Evolutionary conservation across 2,797 vertebrate species (phyloP).

Genomic region (Coendou prehensilis): DNA sequence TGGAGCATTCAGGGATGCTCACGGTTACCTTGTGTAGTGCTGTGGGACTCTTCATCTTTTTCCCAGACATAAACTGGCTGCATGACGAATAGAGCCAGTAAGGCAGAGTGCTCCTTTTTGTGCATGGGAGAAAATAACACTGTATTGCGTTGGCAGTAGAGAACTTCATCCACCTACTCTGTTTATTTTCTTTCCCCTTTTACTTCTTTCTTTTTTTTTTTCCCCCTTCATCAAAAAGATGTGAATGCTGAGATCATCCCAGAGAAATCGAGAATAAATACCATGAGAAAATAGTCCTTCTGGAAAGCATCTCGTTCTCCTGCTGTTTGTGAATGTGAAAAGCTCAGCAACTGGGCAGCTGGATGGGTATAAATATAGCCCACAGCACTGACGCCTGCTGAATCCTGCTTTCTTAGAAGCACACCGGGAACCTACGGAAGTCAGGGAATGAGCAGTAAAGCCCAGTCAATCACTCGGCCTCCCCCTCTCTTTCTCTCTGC

Average conservation of each 20-base stretch:
- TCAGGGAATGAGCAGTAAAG: slow-evolving; percentile 76
- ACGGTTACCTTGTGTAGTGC: neutral
- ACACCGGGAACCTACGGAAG: slow-evolving; percentile 77
- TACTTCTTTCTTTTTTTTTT: neutral
- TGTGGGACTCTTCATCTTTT: neutral
- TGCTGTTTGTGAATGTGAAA: slow-evolving; percentile 79
- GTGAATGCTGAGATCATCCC: slow-evolving; percentile 79
- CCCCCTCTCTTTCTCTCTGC: neutral
- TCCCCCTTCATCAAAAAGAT: slow-evolving; percentile 72
- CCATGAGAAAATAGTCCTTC: slow-evolving; percentile 67
- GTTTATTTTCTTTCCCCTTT: slow-evolving; percentile 28
- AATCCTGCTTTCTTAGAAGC: slow-evolving; percentile 79
- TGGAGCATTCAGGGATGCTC: neutral
- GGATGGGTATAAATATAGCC: slow-evolving; percentile 81
- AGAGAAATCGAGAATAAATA: slow-evolving; percentile 80
- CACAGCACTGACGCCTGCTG: slow-evolving; percentile 69
- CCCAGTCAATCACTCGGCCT: slow-evolving; percentile 11
- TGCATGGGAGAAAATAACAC: slow-evolving; percentile 6
- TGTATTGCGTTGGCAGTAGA: neutral
- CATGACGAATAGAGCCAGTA: neutral
- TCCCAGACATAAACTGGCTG: neutral
- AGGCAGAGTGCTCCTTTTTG: neutral
- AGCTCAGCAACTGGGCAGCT: slow-evolving; percentile 81
- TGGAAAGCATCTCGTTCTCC: slow-evolving; percentile 74
- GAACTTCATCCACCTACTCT: slow-evolving; percentile 2